These are phyloP conservation scores for Natrix natrix DNA, from an alignment of 2,797 vertebrate species.

Conservation along the genomic window DNA sequence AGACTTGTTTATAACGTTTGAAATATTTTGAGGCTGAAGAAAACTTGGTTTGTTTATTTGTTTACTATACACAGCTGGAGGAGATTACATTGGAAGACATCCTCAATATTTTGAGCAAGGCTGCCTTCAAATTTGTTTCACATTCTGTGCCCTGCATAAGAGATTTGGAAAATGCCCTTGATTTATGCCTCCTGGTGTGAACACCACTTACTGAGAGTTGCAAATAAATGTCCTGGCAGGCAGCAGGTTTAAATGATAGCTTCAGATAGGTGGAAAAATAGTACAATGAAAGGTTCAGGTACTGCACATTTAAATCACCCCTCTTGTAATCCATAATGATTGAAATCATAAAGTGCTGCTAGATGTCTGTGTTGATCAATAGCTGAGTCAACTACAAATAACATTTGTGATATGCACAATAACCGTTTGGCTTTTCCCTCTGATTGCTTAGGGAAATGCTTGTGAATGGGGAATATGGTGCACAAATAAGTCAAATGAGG, in stretches of 20 bases:
- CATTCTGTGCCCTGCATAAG: not conserved
- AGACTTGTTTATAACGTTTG: not conserved
- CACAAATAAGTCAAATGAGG: not conserved
- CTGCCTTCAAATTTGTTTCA: not conserved
- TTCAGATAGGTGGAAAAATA: not conserved
- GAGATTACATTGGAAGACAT: not conserved
- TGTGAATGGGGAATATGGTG: not conserved
- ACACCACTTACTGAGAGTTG: not conserved
- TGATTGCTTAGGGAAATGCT: not conserved
- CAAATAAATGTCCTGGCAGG: not conserved
- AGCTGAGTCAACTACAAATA: not conserved
- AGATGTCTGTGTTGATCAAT: not conserved
- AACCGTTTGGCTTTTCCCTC: not conserved
- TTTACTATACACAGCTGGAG: not conserved
- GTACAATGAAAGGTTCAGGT: not conserved
- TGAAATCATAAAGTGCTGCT: not conserved
- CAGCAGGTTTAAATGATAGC: not conserved
- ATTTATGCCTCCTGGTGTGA: not conserved
- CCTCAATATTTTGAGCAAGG: not conserved
- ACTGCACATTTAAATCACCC: not conserved
- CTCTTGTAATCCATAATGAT: not conserved
- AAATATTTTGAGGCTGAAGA: not conserved
- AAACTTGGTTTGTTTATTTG: not conserved
- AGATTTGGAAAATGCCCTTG: not conserved
- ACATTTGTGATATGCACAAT: not conserved